phyloP scores from a whole-genome alignment of 1,140 invertebrate genomes.

The Heliconius congener region DNA sequence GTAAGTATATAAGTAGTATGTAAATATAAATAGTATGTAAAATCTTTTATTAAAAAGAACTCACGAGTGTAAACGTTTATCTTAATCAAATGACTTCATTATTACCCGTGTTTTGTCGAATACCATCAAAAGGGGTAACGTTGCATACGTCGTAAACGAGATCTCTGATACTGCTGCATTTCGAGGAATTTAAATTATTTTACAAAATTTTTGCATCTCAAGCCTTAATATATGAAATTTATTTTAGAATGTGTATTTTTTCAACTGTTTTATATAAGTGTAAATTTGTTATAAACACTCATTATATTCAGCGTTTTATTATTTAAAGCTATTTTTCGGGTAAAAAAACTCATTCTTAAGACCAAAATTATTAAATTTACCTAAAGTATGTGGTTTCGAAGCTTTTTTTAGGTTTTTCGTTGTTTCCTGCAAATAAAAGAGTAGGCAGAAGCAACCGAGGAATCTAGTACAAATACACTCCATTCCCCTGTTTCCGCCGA shows the following conservation, averaged over 20 bases:
- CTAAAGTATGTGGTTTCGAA: no score
- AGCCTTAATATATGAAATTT: background rate
- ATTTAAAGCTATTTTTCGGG: background rate
- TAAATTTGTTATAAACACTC: background rate
- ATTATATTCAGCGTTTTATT: background rate
- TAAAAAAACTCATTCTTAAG: background rate
- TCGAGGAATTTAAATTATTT: slow-evolving; percentile 62
- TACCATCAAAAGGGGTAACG: slow-evolving; percentile 62
- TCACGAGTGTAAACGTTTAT: slow-evolving; percentile 40
- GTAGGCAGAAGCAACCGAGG: no score
- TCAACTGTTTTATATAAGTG: background rate
- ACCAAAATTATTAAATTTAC: no score
- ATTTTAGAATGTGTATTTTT: background rate
- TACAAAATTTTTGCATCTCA: slow-evolving; percentile 56
- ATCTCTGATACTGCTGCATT: slow-evolving; percentile 62
- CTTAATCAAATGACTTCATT: slow-evolving; percentile 48
- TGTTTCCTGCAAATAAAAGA: no score
- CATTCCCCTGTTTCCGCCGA: no score
- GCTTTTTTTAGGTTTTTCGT: no score
- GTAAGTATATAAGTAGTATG: background rate
- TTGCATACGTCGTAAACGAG: slow-evolving; percentile 62
- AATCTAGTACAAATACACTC: no score
- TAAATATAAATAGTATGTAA: background rate
- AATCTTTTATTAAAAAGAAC: background rate
- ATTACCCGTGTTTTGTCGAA: slow-evolving; percentile 33